Base-by-base conservation (phyloP, 1,140 invertebrate genomes). In the Panonychus citri region DNA sequence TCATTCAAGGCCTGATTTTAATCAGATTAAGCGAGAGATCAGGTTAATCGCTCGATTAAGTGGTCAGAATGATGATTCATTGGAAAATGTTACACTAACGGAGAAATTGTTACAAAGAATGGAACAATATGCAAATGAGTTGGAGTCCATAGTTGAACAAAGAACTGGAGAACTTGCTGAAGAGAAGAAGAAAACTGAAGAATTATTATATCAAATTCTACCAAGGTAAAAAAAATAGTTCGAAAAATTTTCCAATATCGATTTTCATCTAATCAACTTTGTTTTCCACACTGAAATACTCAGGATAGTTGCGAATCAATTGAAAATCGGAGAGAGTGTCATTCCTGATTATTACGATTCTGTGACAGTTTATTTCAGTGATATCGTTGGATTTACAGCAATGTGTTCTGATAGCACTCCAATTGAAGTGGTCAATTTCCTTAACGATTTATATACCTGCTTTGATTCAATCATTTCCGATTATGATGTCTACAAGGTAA, bases 281-380 rank as follows among this genome's bases (percentile, higher is more conserved):
- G 5, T 34, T 34, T 34, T 34, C 30, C 12, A 12, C 5, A 7
- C 30, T 34, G n/a, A n/a, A n/a, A n/a, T 12, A 7, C 12, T 17
- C 8, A 51, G 49, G 17, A 8, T n/a, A 13, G 49, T 51, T 7
- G 49, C 49, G 2, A 27, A 54, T 69, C 66, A 69, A 64, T 73
- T 97, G 57, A 91, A 86, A 48, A 78, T 78, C 61, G 88, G 89
- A 25, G 80, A 83, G 64, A 81, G 82, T 3, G 86, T 97, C 2
- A 84, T 88, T 69, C 89, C 91, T 4, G 90, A 96, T 72, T 83
- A 82, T 1, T 97, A 86, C 70, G 85, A 93, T 71, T 77, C 80
- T 60, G 88, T 79, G 40, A 95, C 91, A 28, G 94, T 97, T 62
- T 96, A 95, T 72, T 97, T 97, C 73, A 94, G 89, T 66, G 93